phyloP scores from a whole-genome alignment of 2,113 vertebrate genomes.

The Excalfactoria chinensis region DNA sequence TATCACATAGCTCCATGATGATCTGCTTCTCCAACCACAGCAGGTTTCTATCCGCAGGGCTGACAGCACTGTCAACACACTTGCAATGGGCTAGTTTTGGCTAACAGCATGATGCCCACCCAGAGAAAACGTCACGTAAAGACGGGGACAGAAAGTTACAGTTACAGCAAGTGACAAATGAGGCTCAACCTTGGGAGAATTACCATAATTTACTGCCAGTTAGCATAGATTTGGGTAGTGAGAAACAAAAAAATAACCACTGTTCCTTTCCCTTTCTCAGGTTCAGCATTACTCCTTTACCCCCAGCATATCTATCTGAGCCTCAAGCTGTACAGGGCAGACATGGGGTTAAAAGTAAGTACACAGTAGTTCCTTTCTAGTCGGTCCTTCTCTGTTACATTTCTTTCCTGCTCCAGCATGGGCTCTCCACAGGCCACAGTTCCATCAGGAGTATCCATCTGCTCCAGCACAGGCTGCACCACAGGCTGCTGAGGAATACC shows the following conservation, averaged over 20 bases:
- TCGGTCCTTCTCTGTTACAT: not conserved
- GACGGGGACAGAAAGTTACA: not conserved
- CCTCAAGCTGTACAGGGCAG: not conserved
- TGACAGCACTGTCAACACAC: not conserved
- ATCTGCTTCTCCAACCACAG: not conserved
- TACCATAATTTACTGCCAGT: not conserved
- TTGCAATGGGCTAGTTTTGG: no score
- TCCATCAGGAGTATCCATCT: not conserved
- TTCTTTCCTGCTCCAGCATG: not conserved
- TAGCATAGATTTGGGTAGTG: not conserved
- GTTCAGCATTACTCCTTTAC: not conserved
- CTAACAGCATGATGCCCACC: not conserved
- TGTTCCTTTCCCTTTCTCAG: not conserved
- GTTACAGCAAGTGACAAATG: not conserved
- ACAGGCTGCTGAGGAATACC: not conserved
- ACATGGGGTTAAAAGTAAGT: not conserved
- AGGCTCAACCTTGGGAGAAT: not conserved
- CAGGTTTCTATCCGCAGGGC: not conserved
- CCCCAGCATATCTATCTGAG: not conserved
- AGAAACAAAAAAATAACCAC: not conserved
- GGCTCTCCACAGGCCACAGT: not conserved
- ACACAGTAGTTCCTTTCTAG: not conserved
- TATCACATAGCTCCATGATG: not conserved
- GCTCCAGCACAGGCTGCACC: not conserved
- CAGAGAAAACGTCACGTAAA: not conserved